Evolutionary conservation across 2,888 invertebrate genomes (phyloP).

Genomic region (Notocelia uddmanniana): DNA sequence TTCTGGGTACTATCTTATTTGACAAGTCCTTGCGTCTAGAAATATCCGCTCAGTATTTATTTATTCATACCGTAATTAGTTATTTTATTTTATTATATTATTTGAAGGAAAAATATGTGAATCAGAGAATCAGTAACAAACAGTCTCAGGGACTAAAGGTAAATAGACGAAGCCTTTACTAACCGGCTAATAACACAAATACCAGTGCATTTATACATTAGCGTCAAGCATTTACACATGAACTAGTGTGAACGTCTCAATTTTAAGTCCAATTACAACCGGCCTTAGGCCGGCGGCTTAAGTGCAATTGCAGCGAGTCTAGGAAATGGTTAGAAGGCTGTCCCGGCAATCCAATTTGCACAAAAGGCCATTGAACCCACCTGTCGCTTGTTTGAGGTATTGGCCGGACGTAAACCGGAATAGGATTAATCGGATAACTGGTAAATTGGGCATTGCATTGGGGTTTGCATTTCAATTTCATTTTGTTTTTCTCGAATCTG

Average conservation of each 20-base stretch:
- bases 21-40: too few species aligned
- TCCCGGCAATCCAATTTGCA: conserved; percentile 1
- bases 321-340: conserved; percentile 2
- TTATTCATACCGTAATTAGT: too few species aligned
- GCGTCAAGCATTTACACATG: background rate
- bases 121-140: too few species aligned
- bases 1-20: too few species aligned
- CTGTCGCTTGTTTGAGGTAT: conserved; percentile 5
- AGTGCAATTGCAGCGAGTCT: background rate
- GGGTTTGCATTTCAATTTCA: background rate
- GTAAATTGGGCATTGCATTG: background rate
- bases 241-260: background rate
- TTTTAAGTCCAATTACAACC: conserved; percentile 2
- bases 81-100: too few species aligned
- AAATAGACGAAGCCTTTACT: too few species aligned
- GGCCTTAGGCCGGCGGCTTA: background rate
- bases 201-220: background rate
- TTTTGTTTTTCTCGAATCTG: background rate
- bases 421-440: background rate
- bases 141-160: too few species aligned
- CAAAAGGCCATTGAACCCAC: conserved; percentile 7
- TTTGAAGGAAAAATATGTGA: too few species aligned
- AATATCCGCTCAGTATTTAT: too few species aligned
- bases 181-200: too few species aligned
- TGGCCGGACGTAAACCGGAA: background rate